A percentile compares a stretch with the other conserved stretches of the same genome.
Evolutionary conservation across 2,888 invertebrate species (phyloP).

Genomic region (Agonopterix heracliana): DNA sequence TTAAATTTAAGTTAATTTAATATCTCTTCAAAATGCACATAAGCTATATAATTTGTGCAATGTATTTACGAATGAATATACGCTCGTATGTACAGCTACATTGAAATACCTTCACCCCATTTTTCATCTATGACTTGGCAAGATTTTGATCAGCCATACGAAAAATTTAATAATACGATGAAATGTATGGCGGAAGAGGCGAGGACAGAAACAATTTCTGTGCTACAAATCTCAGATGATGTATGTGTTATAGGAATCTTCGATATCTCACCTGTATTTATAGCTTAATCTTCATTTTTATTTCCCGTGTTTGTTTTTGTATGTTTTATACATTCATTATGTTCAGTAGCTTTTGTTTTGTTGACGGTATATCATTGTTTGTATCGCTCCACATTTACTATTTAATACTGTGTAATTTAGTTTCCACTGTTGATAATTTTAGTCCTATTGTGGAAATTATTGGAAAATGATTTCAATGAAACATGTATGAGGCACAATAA

Average conservation of each 20-base stretch:
- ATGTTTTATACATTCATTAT: conserved; percentile 33
- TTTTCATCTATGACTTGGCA: not conserved
- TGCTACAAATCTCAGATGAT: conserved; percentile 47
- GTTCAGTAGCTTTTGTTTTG: conserved; percentile 27
- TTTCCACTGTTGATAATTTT: not conserved
- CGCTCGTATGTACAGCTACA: conserved; percentile 1
- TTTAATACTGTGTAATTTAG: not conserved
- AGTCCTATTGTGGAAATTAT: no score
- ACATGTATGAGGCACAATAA: no score
- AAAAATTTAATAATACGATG: conserved; percentile 36
- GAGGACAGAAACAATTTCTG: conserved; percentile 43
- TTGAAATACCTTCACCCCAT: conserved; percentile 8
- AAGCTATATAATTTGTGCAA: no score
- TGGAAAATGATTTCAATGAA: no score
- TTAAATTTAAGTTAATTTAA: no score
- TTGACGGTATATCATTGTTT: conserved; percentile 6
- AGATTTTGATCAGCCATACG: conserved; percentile 17
- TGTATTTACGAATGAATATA: no score
- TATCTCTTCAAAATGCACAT: no score
- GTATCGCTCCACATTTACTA: not conserved
- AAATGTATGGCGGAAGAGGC: conserved; percentile 30
- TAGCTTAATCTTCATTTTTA: conserved; percentile 34
- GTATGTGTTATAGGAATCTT: conserved; percentile 39
- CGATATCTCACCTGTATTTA: conserved; percentile 38
- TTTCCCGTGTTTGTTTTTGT: conserved; percentile 25